Evolutionary conservation across 2,797 vertebrate genomes (phyloP).

Genomic region (Eremophila alpestris): DNA sequence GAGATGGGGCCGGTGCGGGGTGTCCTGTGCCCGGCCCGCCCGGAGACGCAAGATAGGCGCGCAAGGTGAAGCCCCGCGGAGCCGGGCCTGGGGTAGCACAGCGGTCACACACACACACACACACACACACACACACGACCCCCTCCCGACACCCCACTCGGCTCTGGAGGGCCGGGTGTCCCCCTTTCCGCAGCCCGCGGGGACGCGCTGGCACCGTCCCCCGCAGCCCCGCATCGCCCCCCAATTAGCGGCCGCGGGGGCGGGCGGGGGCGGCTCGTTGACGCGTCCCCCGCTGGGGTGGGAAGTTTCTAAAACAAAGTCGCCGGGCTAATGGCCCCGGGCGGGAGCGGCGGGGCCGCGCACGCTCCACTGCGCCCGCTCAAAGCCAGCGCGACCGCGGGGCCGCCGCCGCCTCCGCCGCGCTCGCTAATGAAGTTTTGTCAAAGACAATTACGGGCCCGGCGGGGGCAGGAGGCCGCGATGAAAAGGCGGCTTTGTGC

Average conservation of each 20-base stretch:
- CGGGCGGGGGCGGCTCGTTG: constrained; percentile 73
- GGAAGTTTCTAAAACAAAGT: constrained; percentile 80
- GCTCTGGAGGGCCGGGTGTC: not conserved
- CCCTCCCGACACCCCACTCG: not conserved
- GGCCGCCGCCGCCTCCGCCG: constrained; percentile 83
- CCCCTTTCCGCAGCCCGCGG: not conserved
- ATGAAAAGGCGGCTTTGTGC: constrained; percentile 89
- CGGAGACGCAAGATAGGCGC: not conserved
- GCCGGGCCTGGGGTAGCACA: not conserved
- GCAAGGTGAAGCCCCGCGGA: not conserved
- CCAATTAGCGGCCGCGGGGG: not conserved
- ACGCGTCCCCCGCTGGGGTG: constrained; percentile 83
- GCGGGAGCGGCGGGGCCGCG: constrained; percentile 80
- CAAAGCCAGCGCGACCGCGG: constrained; percentile 85
- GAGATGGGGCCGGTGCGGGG: not conserved
- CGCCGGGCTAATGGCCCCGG: constrained; percentile 79
- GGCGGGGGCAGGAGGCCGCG: constrained; percentile 70
- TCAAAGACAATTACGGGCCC: constrained; percentile 87
- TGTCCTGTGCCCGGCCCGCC: not conserved
- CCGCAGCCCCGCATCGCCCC: not conserved
- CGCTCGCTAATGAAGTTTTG: constrained; percentile 89
- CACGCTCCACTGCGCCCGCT: constrained; percentile 90
- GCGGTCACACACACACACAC: no score
- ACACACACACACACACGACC: no score
- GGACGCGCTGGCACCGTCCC: not conserved